phyloP scores from a whole-genome alignment of 2,113 vertebrate species.

The Nesogale talazaci region DNA sequence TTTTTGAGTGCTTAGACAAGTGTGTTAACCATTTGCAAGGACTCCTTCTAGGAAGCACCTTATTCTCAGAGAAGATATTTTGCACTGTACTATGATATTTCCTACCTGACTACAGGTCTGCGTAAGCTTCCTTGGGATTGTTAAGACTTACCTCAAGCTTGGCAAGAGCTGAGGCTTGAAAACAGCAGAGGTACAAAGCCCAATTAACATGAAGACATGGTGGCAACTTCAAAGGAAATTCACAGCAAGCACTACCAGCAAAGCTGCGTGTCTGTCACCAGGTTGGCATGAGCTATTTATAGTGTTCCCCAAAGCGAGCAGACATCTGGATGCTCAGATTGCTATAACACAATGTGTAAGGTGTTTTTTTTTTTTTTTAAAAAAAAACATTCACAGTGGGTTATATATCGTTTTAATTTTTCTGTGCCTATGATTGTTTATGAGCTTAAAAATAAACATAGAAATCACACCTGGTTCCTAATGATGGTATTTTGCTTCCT shows the following conservation, averaged over 20 bases:
- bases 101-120: not conserved
- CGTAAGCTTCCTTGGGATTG: not conserved
- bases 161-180: not conserved
- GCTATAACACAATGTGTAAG: not conserved
- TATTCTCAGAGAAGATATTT: conserved; percentile 5
- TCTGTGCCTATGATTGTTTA: conserved; percentile 3
- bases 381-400: not conserved
- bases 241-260: not conserved
- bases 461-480: not conserved
- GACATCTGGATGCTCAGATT: conserved; percentile 15
- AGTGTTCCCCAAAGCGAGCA: not conserved
- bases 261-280: not conserved
- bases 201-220: not conserved
- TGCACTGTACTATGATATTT: not conserved
- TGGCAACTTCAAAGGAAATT: conserved; percentile 3
- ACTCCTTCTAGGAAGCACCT: not conserved
- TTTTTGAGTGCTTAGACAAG: not conserved
- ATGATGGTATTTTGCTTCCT: conserved; percentile 28
- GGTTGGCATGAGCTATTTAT: not conserved
- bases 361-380: not conserved
- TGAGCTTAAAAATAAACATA: not conserved
- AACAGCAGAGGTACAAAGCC: not conserved
- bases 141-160: not conserved
- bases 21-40: not conserved
- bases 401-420: not conserved